These are phyloP conservation scores for Sciaenops ocellatus DNA, from an alignment of 2,797 vertebrate genomes.

Conservation along the genomic window DNA sequence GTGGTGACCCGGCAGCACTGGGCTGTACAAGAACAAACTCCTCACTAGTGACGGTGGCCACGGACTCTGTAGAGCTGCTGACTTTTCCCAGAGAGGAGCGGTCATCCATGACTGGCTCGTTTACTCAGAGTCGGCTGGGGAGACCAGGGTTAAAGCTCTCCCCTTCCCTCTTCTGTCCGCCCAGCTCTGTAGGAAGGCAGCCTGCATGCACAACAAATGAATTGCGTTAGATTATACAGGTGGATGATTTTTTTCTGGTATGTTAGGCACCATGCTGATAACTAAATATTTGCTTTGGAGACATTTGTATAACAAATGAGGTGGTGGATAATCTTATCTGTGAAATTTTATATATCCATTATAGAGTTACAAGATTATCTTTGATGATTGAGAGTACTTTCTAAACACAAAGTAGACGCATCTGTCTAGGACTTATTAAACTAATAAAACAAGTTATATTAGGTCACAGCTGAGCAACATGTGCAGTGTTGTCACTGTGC, in stretches of 20 bases:
- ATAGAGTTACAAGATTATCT: neutral
- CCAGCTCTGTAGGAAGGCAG: slow-evolving; percentile 39
- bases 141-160: slow-evolving; percentile 67
- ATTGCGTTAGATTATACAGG: neutral
- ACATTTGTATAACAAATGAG: neutral
- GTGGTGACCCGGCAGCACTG: slow-evolving; percentile 84
- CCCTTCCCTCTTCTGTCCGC: slow-evolving; percentile 60
- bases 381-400: neutral
- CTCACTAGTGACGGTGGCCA: slow-evolving; percentile 92
- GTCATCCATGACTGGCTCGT: slow-evolving; percentile 87
- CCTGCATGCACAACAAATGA: slow-evolving; percentile 24
- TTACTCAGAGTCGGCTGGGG: slow-evolving; percentile 59
- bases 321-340: neutral
- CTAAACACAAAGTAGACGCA: neutral
- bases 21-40: slow-evolving; percentile 95
- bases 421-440: neutral
- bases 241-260: neutral
- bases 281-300: neutral
- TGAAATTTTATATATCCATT: neutral
- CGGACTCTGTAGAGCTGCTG: slow-evolving; percentile 90
- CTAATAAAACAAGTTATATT: neutral
- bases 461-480: neutral
- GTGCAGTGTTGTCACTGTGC: slow-evolving; percentile 2
- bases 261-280: neutral
- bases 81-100: slow-evolving; percentile 89